Conservation (phyloP, 2,888 invertebrate genomes). For the Lepidonotus clava region DNA sequence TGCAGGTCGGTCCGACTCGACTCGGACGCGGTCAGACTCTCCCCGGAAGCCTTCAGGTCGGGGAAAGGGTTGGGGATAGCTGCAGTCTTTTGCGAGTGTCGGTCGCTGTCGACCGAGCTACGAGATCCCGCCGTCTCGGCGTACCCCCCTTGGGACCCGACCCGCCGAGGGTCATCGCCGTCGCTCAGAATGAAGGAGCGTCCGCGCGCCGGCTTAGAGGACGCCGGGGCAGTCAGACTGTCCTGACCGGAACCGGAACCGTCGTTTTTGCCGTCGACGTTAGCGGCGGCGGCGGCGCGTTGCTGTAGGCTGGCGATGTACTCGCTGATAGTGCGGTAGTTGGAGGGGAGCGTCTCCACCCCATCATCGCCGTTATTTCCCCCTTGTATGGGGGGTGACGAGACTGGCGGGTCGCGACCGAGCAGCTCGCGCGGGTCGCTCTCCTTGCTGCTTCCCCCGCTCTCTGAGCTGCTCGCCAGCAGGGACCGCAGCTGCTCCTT, state of each 20-base stretch:
- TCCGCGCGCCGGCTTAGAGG: constrained; percentile 26
- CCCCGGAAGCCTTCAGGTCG: neutral
- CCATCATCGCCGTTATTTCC: neutral
- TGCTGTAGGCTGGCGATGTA: neutral
- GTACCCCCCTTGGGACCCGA: neutral
- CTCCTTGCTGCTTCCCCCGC: constrained; percentile 34
- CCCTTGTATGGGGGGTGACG: neutral
- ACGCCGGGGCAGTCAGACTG: neutral
- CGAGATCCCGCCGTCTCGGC: neutral
- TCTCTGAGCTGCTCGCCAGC: constrained; percentile 2
- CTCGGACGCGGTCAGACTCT: neutral
- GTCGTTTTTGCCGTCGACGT: neutral
- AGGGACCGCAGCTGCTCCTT: constrained; percentile 15
- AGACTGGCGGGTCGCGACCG: neutral
- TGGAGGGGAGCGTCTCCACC: neutral
- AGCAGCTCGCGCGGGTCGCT: constrained; percentile 32
- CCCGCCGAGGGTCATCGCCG: neutral
- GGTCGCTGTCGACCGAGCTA: neutral
- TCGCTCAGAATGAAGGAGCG: constrained; percentile 7
- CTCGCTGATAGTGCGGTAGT: constrained; percentile 8
- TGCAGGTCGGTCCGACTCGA: neutral
- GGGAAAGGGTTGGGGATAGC: constrained; percentile 34
- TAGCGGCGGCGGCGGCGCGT: neutral
- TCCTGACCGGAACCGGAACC: neutral
- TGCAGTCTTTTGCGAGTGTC: too few species aligned